Evolutionary conservation across 2,888 invertebrate species (phyloP), one percentile per base, ranked within the genome.

Genomic region (Drosophila pullipes): DNA sequence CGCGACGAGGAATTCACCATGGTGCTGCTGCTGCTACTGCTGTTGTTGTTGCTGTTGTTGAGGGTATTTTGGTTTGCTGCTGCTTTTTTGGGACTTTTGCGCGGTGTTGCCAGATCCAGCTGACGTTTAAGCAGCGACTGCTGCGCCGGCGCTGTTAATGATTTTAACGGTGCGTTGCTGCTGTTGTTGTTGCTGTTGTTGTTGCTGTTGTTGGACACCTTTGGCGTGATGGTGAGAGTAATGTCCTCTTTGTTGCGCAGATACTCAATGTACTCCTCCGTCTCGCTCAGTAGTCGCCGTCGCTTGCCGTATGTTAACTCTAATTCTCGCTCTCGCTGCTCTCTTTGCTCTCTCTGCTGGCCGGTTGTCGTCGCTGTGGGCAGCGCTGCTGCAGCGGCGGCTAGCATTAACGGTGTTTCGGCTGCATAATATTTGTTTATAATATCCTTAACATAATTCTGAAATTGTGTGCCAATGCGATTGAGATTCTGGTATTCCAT

Each of bases 401-500:
- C 92, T 73, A 91, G 79, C 80, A 92, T 85, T 13, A 93, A 76
- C 33, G 93, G 92, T 50, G 92, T 91, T 75, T 93, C 93, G 31
- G 92, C 92, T 52, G 92, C 89, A 79, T 93, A 93, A 65, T 93
- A 93, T 85, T 93, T 93, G 74, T 91, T 93, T 25, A 93, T 93
- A 54, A 93, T 93, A 74, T 93, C 93, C 75, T 93, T 93, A 69
- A 93, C 92, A 82, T 93, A 93, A 79, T 93, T 93, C 74, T 93
- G 93, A 82, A 93, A 93, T 83, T 93, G 93, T 74, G 92, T 90
- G 69, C 92, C 93, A 69, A 93, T 91, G 80, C 93, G 93, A 74
- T 92, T 92, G 73, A 93, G 86, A 89, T 93, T 92, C 85, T 93
- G 91, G 76, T 93, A 93, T 82, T 93, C 93, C 92, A 93, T 92